phyloP scores from a whole-genome alignment of 2,888 invertebrate genomes.

The Strigamia crassipes region DNA sequence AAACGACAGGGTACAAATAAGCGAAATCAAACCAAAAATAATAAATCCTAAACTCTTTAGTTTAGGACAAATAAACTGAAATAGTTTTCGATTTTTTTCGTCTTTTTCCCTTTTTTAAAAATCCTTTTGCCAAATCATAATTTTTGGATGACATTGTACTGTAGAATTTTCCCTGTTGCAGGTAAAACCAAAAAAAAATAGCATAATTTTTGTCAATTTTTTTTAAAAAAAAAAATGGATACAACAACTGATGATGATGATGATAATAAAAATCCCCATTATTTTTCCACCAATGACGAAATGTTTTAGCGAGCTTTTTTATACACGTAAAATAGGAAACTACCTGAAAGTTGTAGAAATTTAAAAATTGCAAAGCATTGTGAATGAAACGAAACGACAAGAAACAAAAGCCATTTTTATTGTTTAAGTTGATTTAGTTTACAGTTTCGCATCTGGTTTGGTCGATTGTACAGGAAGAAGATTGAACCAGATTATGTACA shows the following conservation, averaged over 20 bases:
- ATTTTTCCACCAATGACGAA: conserved; percentile 18
- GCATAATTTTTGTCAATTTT: conserved; percentile 26
- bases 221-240: not conserved
- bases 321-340: not conserved
- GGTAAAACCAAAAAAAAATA: not conserved
- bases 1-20: not conserved
- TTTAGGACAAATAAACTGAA: not conserved
- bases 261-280: conserved; percentile 17
- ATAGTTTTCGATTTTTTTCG: not conserved
- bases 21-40: not conserved
- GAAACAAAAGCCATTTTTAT: not conserved
- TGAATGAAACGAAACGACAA: not conserved
- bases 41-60: not conserved
- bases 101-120: no score
- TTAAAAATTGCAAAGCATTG: not conserved
- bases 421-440: not conserved
- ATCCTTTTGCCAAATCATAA: not conserved
- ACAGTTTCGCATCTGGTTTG: conserved; percentile 24
- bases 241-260: no score
- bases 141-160: conserved; percentile 8
- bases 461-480: conserved; percentile 12
- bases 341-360: not conserved
- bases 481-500: conserved; percentile 29
- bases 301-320: not conserved
- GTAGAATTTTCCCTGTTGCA: not conserved